phyloP scores from a whole-genome alignment of 2,888 invertebrate species.

The Aquatica leii region DNA sequence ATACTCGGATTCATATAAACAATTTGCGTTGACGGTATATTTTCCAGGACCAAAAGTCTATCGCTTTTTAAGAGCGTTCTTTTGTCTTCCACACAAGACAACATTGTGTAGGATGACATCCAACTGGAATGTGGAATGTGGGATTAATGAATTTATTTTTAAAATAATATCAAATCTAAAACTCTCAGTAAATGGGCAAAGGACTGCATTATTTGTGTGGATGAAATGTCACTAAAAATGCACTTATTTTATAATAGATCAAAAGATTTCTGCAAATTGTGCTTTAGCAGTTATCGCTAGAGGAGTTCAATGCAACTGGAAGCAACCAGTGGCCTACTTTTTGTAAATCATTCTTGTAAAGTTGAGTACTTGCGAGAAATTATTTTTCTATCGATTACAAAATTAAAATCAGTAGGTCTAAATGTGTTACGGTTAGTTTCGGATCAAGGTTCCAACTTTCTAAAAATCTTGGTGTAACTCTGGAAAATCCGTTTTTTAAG shows the following conservation, averaged over 20 bases:
- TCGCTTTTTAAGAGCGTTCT: slow-evolving; percentile 28
- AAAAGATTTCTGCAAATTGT: neutral
- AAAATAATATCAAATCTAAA: neutral
- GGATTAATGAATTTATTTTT: slow-evolving; percentile 7
- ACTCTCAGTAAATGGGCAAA: neutral
- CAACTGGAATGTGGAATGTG: slow-evolving; percentile 21
- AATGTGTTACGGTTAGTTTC: neutral
- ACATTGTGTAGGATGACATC: slow-evolving; percentile 34
- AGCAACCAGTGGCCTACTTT: slow-evolving; percentile 7
- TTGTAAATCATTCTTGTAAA: neutral
- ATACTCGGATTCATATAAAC: too few relatives aligned
- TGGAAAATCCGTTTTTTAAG: neutral
- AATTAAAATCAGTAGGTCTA: neutral
- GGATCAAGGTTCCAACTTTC: slow-evolving; percentile 5
- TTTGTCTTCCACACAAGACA: slow-evolving; percentile 32
- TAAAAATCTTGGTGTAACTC: neutral
- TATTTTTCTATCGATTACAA: neutral
- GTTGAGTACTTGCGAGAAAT: neutral
- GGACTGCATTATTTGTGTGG: neutral
- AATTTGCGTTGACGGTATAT: slow-evolving; percentile 36
- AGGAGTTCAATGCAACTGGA: slow-evolving; percentile 1
- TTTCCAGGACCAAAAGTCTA: slow-evolving; percentile 41
- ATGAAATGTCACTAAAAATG: slow-evolving; percentile 10
- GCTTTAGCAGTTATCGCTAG: neutral
- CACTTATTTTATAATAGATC: slow-evolving; percentile 11